Conservation (phyloP, 2,113 vertebrate species). For the Vanacampus margaritifer region DNA sequence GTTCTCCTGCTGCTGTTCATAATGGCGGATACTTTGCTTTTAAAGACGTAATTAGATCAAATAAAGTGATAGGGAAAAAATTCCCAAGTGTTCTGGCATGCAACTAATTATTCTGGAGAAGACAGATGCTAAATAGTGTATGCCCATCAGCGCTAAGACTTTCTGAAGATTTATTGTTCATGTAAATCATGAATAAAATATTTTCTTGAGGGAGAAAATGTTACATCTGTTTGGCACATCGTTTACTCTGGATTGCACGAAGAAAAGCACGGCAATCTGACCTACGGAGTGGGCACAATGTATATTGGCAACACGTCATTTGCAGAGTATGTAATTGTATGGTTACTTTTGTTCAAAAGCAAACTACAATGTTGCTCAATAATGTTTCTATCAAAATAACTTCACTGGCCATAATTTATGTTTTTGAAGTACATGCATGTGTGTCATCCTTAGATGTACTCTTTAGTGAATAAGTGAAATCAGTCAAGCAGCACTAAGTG, state of each 20-base stretch:
- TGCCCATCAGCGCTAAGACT: conserved; percentile 75
- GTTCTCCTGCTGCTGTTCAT: not conserved
- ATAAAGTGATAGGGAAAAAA: conserved; percentile 61
- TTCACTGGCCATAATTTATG: conserved; percentile 20
- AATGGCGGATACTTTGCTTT: conserved; percentile 47
- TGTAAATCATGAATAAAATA: conserved; percentile 81
- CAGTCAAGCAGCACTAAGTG: conserved; percentile 45
- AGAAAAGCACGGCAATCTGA: conserved; percentile 51
- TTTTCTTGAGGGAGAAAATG: conserved; percentile 74
- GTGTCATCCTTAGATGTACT: conserved; percentile 35
- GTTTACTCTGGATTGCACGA: conserved; percentile 51
- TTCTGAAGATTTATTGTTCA: conserved; percentile 78
- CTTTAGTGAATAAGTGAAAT: conserved; percentile 63
- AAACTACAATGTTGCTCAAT: not conserved
- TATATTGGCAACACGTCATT: not conserved
- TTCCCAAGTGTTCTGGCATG: conserved; percentile 64
- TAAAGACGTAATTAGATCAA: conserved; percentile 67
- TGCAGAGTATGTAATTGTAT: not conserved
- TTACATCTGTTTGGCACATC: conserved; percentile 69
- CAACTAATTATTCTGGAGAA: conserved; percentile 74
- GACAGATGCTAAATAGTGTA: conserved; percentile 79
- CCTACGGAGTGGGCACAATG: conserved; percentile 28
- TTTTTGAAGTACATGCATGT: conserved; percentile 14
- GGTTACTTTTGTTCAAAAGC: not conserved
- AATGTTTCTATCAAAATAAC: conserved; percentile 5